A percentile compares a stretch with the other conserved stretches of the same genome.
Conservation (phyloP, 2,797 vertebrate species). For the Crocidura indochinensis region DNA sequence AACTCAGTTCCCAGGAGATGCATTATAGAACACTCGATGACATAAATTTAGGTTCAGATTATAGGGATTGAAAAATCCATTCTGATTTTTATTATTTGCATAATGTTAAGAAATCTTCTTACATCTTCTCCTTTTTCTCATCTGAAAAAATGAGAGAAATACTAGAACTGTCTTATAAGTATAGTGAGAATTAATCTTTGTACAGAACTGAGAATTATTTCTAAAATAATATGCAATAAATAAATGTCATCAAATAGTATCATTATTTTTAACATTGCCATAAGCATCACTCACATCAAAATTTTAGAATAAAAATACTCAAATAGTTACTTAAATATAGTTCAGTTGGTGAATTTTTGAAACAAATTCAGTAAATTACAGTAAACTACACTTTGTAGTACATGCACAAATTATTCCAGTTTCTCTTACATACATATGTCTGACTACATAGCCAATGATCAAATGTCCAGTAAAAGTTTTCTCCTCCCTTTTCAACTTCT, state of each 20-base stretch:
- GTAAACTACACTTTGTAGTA: constrained; percentile 53
- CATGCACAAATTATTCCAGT: neutral
- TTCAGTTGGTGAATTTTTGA: neutral
- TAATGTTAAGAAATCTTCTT: constrained; percentile 27
- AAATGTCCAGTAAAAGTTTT: neutral
- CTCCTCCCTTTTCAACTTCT: neutral
- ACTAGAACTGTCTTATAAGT: neutral
- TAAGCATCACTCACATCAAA: neutral
- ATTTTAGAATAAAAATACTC: neutral
- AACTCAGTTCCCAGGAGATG: neutral
- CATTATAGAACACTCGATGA: neutral
- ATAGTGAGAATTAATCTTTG: neutral
- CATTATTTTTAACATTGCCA: neutral
- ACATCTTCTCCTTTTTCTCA: neutral
- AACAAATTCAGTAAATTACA: constrained; percentile 32
- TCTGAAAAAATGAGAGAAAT: neutral
- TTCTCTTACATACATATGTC: neutral
- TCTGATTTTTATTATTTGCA: neutral
- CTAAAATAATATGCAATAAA: constrained; percentile 8
- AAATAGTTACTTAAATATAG: neutral
- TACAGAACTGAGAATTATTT: neutral
- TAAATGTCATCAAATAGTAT: neutral
- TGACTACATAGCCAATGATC: neutral
- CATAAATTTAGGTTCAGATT: neutral
- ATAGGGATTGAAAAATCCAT: constrained; percentile 14